Percentiles rank a stretch among this genome's conserved stretches.
These are phyloP conservation scores for Delia radicum DNA, from an alignment of 1,140 invertebrate genomes.

Conservation along the genomic window DNA sequence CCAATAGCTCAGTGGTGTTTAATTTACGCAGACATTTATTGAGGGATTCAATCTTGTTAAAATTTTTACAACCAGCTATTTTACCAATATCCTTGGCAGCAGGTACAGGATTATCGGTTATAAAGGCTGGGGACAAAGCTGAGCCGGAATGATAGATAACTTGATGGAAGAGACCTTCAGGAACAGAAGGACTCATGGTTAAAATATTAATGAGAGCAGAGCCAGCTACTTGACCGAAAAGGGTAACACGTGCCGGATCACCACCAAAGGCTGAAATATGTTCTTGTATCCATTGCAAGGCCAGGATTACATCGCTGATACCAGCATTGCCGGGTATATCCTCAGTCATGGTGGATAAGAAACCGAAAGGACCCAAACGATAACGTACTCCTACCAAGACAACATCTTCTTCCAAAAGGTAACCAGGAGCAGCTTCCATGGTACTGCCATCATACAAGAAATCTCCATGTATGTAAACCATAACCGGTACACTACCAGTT, in stretches of 20 bases:
- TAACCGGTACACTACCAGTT: conserved; percentile 41
- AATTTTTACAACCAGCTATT: conserved; percentile 46
- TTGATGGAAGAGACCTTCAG: conserved; percentile 59
- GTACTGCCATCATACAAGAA: conserved; percentile 51
- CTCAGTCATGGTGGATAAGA: conserved; percentile 60
- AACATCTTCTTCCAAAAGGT: conserved; percentile 57
- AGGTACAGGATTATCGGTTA: conserved; percentile 61
- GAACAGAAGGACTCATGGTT: conserved; percentile 51
- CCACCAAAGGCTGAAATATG: conserved; percentile 71
- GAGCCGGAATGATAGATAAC: conserved; percentile 57
- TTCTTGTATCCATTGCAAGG: conserved; percentile 64
- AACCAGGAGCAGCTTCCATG: conserved; percentile 46
- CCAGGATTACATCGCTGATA: conserved; percentile 65
- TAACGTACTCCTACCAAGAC: conserved; percentile 59
- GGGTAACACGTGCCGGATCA: conserved; percentile 63
- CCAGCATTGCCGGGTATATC: conserved; percentile 70
- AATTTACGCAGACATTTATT: conserved; percentile 42
- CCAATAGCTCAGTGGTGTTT: conserved; percentile 43
- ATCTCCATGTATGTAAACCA: conserved; percentile 54
- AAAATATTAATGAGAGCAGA: conserved; percentile 57
- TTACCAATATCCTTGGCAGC: conserved; percentile 43
- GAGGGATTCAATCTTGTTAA: conserved; percentile 39
- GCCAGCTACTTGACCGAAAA: conserved; percentile 65
- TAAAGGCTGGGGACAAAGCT: conserved; percentile 69
- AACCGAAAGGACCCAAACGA: conserved; percentile 59